Conservation (phyloP, 1,140 invertebrate genomes). For the Bombus breviceps region DNA sequence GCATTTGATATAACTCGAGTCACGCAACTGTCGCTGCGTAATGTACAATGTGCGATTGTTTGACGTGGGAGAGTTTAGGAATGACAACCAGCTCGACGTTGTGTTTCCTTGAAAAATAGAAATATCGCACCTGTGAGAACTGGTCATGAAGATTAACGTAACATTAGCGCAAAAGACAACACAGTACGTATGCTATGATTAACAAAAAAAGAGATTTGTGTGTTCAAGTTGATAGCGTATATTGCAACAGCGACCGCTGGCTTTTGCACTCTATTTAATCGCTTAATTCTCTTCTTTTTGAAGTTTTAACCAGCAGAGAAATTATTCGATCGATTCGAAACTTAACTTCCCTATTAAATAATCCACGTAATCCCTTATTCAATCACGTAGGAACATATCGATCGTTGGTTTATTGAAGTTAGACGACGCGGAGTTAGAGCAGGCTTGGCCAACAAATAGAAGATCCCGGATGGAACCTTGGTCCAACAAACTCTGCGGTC, state of each 20-base stretch:
- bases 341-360: neutral
- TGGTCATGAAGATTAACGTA: too few relatives aligned
- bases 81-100: too few relatives aligned
- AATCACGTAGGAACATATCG: neutral
- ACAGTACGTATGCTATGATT: fast-evolving
- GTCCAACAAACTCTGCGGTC: slow-evolving; percentile 23
- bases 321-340: neutral
- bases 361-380: neutral
- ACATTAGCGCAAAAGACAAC: too few relatives aligned
- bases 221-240: too few relatives aligned
- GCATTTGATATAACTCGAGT: too few relatives aligned
- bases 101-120: too few relatives aligned
- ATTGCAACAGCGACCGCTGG: too few relatives aligned
- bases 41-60: too few relatives aligned
- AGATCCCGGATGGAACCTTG: neutral
- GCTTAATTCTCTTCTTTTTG: neutral
- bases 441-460: slow-evolving; percentile 7
- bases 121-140: too few relatives aligned
- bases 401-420: neutral
- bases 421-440: neutral
- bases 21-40: too few relatives aligned
- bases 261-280: neutral
- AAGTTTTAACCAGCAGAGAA: neutral
- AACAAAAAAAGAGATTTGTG: too few relatives aligned
- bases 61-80: too few relatives aligned